Evolutionary conservation across 2,797 vertebrate species (phyloP), one percentile per base, ranked within the genome.

Genomic region (Melanotaenia nigrans): DNA sequence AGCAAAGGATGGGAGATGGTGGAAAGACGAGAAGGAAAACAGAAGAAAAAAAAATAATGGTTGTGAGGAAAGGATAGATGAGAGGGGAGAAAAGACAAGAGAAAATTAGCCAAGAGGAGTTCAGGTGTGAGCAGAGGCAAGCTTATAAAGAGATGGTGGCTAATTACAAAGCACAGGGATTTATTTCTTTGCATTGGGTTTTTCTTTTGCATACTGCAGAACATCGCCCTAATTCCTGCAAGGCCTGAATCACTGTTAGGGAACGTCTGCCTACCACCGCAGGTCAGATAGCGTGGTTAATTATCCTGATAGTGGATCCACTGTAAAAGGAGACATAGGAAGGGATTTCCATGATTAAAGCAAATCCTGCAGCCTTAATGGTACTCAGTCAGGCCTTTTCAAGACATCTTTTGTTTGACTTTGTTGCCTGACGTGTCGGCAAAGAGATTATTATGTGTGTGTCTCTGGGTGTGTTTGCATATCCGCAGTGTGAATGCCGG

Each of bases 121-220:
- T 65, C 83, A 87, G 78, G 74, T 73, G 71, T 36, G 66, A 68
- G 79, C 57, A 14, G 75, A 65, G 64, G 73, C 60, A 54, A 73
- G 57, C 20, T 55, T 71, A 81, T 59, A 51, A n/a, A 76, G 67
- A 78, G 73, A 85, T 77, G 71, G 71, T 80, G 81, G 83, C 80
- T 92, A 92, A 92, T 93, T 92, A 91, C 88, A 89, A 89, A 90
- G 83, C 30, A 20, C 30, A 20, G 65, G 82, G 88, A 89, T 92
- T 91, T 91, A 91, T 91, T 90, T 90, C 78, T 91, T 89, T 87
- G 83, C 79, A 30, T 83, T 85, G 61, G 77, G 22, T 60, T 85
- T 88, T 86, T 85, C 81, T 65, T 68, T 65, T 64, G 64, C 65
- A 78, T 68, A 75, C 81, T 65, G 1, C 65, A 63, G 73, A 80